Conservation (phyloP, 2,113 vertebrate genomes). For the Daphoenositta chrysoptera region DNA sequence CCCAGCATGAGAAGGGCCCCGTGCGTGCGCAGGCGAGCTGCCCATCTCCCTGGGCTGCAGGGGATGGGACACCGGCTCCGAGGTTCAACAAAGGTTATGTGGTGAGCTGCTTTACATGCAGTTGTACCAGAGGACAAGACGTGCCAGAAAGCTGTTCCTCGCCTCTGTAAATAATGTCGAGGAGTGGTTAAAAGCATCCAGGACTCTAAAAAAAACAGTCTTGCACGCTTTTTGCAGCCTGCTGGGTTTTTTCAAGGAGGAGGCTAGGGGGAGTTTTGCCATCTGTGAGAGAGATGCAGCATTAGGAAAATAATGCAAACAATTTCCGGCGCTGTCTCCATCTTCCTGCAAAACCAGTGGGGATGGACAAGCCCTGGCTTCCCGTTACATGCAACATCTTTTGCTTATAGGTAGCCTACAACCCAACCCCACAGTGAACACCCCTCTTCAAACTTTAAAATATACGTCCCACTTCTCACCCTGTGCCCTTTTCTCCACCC, state of each 20-base stretch:
- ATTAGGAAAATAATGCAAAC: neutral
- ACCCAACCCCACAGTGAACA: neutral
- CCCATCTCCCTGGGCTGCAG: neutral
- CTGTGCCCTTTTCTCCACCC: neutral
- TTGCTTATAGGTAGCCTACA: neutral
- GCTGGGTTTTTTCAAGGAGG: neutral
- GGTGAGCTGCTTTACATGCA: neutral
- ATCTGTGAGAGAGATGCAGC: neutral
- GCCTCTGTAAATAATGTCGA: neutral
- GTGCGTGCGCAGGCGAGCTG: neutral
- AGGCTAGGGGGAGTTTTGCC: neutral
- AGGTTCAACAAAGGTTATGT: neutral
- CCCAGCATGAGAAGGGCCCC: accelerated
- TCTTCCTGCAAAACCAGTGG: neutral
- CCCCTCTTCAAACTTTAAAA: neutral
- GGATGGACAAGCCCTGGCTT: neutral
- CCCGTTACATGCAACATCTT: neutral
- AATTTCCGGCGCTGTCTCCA: neutral
- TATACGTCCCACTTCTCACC: neutral
- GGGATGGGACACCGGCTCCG: neutral
- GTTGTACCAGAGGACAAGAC: neutral
- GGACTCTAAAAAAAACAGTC: neutral
- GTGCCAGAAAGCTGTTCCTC: neutral
- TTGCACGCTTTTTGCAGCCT: neutral
- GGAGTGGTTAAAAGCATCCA: neutral